A percentile compares a stretch with the other conserved stretches of the same genome.
phyloP scores from a whole-genome alignment of 30 jellyfish, hydroid and myxozoan species.

The Chrysaora quinquecirrha region DNA sequence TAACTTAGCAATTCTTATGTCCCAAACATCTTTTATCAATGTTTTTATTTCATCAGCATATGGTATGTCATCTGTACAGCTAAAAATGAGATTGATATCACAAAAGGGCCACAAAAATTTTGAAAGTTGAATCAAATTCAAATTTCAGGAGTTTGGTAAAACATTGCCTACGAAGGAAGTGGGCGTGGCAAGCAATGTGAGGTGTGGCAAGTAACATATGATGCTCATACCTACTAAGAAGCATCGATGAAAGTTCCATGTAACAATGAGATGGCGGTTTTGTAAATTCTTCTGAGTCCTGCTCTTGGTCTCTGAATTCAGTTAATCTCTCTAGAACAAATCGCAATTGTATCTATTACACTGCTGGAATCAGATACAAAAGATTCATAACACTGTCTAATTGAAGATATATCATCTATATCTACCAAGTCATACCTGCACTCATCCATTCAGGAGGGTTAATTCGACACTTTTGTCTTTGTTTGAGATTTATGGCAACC shows the following conservation, averaged over 20 bases:
- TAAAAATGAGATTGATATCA: too few relatives aligned
- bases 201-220: too few relatives aligned
- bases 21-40: constrained; percentile 93
- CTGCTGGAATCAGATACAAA: too few relatives aligned
- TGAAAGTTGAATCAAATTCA: too few relatives aligned
- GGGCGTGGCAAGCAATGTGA: too few relatives aligned
- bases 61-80: constrained; percentile 95
- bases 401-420: not conserved
- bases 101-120: too few relatives aligned
- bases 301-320: constrained; percentile 83
- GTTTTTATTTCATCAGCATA: constrained; percentile 90
- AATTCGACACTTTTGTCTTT: constrained; percentile 81
- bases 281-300: constrained; percentile 69
- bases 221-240: constrained; percentile 64
- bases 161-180: too few relatives aligned
- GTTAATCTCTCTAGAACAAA: constrained; percentile 67
- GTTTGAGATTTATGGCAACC: constrained; percentile 89
- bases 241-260: constrained; percentile 97
- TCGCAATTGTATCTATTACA: too few relatives aligned
- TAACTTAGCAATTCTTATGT: constrained; percentile 83
- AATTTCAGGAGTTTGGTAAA: too few relatives aligned
- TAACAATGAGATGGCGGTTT: constrained; percentile 85
- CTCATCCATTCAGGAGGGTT: constrained; percentile 91
- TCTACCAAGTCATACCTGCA: constrained; percentile 81
- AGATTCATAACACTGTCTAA: too few relatives aligned